Conservation (phyloP, 2,113 vertebrate genomes). For the Prunella himalayana region DNA sequence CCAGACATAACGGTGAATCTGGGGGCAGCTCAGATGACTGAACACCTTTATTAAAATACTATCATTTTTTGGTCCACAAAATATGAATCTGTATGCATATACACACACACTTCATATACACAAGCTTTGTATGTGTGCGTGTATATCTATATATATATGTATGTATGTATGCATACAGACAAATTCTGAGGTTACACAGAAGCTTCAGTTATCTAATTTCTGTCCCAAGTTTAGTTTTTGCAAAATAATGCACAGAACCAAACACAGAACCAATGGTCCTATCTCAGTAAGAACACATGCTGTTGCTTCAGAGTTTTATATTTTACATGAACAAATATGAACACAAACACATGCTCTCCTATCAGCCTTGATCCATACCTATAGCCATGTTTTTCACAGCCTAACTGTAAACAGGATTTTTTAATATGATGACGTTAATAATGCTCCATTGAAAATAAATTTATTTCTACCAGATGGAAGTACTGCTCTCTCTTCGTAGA, state of each 20-base stretch:
- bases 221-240: background rate
- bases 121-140: background rate
- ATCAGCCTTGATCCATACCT: background rate
- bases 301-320: background rate
- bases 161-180: rapidly evolving
- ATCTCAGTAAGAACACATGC: background rate
- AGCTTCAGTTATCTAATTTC: background rate
- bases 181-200: background rate
- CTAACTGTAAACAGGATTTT: background rate
- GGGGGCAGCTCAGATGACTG: background rate
- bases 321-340: background rate
- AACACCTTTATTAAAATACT: background rate
- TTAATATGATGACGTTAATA: background rate
- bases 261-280: background rate
- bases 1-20: background rate
- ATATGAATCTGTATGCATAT: background rate
- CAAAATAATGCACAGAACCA: background rate
- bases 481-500: background rate
- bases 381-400: background rate
- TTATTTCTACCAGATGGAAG: rapidly evolving
- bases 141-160: rapidly evolving
- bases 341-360: background rate
- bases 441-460: background rate
- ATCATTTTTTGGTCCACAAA: background rate
- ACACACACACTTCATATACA: rapidly evolving